Evolutionary conservation across 2,888 invertebrate species (phyloP), one percentile per base, ranked within the genome.

Genomic region (Drosophila multiciliata): DNA sequence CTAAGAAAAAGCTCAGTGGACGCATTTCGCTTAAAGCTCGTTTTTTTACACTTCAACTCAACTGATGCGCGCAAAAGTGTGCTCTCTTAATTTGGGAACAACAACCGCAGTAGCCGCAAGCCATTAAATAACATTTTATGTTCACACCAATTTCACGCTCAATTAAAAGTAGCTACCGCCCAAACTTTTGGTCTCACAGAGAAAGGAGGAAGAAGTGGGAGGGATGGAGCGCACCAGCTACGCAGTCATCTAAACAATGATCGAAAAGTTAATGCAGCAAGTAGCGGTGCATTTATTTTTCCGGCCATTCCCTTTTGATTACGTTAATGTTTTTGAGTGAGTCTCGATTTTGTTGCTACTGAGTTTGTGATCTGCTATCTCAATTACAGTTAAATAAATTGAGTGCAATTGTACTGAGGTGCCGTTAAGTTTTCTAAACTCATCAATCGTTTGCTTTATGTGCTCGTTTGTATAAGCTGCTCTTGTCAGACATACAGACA

Each of bases 361-460:
- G 42, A 48, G 40, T n/a, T 12, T 45, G 23, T 66, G 17, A 32
- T n/a, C 20, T 42, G 49, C 33, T 20, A 12, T 23, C 20, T 2
- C 33, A 26, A 7, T n/a, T 23, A 15, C 35, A 20, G 32, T 32
- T 20, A 7, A 32, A 29, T 36, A 45, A 36, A 12, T n/a, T 15
- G 15, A 29, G 68, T 17, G 76, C 38, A 38, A 38, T 76, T 57
- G 49, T 67, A 40, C 29, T 71, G 55, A 71, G 71, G 70, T 82
- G 76, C 70, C 85, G 73, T 67, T 73, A 82, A 66, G 68, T 73
- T 75, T 75, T 75, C 67, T 75, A 82, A 82, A 78, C 88, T 83
- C 91, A 90, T 89, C 91, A 89, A 89, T 90, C 71, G 88, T 76
- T 74, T 70, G 70, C 77, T 79, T 89, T 82, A 72, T 68, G 57